Evolutionary conservation across 2,888 invertebrate species (phyloP), one percentile per base, ranked within the genome.

Genomic region (Ceriagrion tenellum): DNA sequence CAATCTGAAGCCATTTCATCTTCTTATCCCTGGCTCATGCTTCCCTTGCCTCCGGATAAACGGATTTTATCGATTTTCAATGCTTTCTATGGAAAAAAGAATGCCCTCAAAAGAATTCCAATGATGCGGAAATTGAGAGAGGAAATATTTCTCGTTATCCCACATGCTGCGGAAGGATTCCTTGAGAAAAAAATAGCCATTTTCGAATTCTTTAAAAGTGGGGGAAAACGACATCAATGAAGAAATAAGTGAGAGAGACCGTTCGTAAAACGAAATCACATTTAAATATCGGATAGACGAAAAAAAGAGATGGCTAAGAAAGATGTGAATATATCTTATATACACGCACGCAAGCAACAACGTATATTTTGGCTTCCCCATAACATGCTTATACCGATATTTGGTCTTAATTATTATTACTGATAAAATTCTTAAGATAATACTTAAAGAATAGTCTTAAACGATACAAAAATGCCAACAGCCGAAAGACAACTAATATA

Each of bases 1-100:
- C 81, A 81, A 81, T 81, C 13, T 81, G 35, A 81, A 18, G 6
- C 81, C 35, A 81, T 35, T 35, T 30, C 16, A 30, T 81, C 30
- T 35, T 35, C 35, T 81, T 81, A 81, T 81, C 81, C 81, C 35
- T 81, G 35, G 30, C 13, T 30, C 81, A 81, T 81, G 81, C 35
- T 81, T 81, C 81, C 16, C 81, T 18, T 81, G 81, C 30, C 81
- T 81, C 35, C 81, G 35, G 81, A 81, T 81, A 81, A 69, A 81
- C 81, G 35, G 35, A 81, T 81, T 81, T 81, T 81, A 35, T 81
- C 35, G 81, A 81, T 81, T 81, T 35, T 81, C 35, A 35, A 35
- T 81, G 35, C 81, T 35, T 81, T 3, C 81, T 81, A 81, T 10
- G 59, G 59, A 59, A 59, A 59, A 35, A 81, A 81, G 2, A 69